A percentile compares a stretch with the other conserved stretches of the same genome.
These are phyloP conservation scores for Amblyornis subalaris DNA, from an alignment of 2,113 vertebrate genomes.

Conservation along the genomic window DNA sequence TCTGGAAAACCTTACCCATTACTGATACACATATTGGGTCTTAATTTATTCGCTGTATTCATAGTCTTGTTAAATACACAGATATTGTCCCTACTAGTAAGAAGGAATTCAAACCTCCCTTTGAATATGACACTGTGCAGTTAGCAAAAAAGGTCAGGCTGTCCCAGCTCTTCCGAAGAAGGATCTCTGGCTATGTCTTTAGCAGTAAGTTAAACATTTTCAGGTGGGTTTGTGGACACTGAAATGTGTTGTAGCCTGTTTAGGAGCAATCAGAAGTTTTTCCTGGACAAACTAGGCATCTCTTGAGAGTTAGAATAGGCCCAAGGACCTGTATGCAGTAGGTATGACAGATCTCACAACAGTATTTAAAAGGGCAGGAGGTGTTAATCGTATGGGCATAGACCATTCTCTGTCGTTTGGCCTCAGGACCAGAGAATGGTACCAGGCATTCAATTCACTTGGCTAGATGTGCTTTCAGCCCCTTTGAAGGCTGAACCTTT, in stretches of 20 bases:
- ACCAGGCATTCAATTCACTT: not conserved
- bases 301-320: not conserved
- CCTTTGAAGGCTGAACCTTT: not conserved
- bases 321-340: not conserved
- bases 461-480: not conserved
- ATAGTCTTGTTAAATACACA: not conserved
- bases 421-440: not conserved
- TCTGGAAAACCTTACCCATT: not conserved
- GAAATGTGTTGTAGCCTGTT: not conserved
- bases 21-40: not conserved
- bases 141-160: not conserved
- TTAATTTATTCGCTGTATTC: not conserved
- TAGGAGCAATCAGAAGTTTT: not conserved
- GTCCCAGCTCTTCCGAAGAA: not conserved
- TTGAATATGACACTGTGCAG: not conserved
- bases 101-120: not conserved
- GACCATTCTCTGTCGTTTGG: not conserved
- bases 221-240: not conserved
- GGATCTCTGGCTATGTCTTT: not conserved
- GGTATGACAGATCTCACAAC: not conserved
- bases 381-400: not conserved
- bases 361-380: not conserved
- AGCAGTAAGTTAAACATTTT: not conserved
- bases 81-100: not conserved
- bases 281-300: not conserved